Percentiles rank a stretch among this genome's conserved stretches.
phyloP scores from a whole-genome alignment of 2,797 vertebrate species.

The Falco concolor region DNA sequence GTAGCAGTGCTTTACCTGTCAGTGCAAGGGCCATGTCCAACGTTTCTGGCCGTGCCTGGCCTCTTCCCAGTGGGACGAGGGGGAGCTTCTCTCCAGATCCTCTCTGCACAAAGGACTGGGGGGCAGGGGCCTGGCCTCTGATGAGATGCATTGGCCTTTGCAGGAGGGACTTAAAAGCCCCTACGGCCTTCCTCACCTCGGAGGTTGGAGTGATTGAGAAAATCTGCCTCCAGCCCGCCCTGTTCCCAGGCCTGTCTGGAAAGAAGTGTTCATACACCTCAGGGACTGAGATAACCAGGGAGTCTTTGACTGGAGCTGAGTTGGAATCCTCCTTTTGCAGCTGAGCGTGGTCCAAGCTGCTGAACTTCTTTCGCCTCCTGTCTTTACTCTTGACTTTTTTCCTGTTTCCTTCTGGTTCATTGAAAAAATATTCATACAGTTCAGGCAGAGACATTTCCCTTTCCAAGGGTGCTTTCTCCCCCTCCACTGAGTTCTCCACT shows the following conservation, averaged over 20 bases:
- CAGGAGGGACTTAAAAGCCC: slow-evolving; percentile 36
- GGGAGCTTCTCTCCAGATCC: not conserved
- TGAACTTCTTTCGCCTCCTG: not conserved
- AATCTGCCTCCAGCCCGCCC: not conserved
- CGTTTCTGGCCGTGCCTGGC: not conserved
- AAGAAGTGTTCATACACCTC: slow-evolving; percentile 82
- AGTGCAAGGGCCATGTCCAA: not conserved
- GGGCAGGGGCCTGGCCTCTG: not conserved
- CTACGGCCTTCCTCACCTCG: not conserved
- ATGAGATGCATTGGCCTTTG: not conserved
- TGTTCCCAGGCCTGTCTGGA: not conserved
- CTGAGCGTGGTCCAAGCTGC: not conserved
- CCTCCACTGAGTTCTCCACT: not conserved
- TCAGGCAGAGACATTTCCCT: slow-evolving; percentile 69
- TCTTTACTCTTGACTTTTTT: not conserved
- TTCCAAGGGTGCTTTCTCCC: not conserved
- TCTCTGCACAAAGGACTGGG: not conserved
- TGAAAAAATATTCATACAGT: slow-evolving; percentile 76
- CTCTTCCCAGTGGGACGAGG: not conserved
- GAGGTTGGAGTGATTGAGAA: not conserved
- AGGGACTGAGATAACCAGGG: slow-evolving; percentile 50
- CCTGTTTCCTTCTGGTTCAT: not conserved
- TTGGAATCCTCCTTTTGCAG: not conserved
- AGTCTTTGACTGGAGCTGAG: not conserved
- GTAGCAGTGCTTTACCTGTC: slow-evolving; percentile 1